These are phyloP conservation scores for Colius striatus DNA, from an alignment of 2,113 vertebrate genomes.

Conservation along the genomic window DNA sequence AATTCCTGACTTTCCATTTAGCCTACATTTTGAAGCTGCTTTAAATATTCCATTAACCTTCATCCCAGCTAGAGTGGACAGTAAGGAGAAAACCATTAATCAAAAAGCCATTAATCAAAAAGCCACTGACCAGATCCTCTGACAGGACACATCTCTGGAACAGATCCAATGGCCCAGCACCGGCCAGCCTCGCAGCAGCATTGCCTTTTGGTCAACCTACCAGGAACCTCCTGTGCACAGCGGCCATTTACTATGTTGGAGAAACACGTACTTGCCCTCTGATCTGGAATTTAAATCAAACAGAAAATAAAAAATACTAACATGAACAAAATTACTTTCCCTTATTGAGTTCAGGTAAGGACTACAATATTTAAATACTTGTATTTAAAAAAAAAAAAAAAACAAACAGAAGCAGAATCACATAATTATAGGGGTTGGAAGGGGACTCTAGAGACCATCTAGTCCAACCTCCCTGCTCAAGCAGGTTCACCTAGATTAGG, in stretches of 20 bases:
- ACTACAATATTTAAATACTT: neutral
- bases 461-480: too few species aligned
- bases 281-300: slow-evolving; percentile 76
- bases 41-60: slow-evolving; percentile 15
- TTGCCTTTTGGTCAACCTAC: slow-evolving; percentile 90
- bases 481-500: too few species aligned
- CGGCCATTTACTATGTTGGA: slow-evolving; percentile 84
- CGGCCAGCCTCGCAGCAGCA: slow-evolving; percentile 94
- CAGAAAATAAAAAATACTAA: neutral
- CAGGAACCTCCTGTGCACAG: slow-evolving; percentile 86
- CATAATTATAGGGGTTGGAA: too few species aligned
- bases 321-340: neutral
- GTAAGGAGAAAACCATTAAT: neutral
- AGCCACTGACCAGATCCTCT: slow-evolving; percentile 88
- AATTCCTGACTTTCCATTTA: neutral
- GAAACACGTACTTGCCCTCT: slow-evolving; percentile 89
- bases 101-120: neutral
- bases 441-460: too few species aligned
- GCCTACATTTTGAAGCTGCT: neutral
- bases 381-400: neutral
- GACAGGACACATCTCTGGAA: slow-evolving; percentile 90
- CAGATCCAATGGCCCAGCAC: slow-evolving; percentile 88
- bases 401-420: too few species aligned
- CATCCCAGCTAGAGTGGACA: neutral
- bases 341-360: neutral